Percentiles rank a stretch among this genome's conserved stretches.
phyloP scores from a whole-genome alignment of 2,888 invertebrate genomes.

The Spilosoma lubricipeda region DNA sequence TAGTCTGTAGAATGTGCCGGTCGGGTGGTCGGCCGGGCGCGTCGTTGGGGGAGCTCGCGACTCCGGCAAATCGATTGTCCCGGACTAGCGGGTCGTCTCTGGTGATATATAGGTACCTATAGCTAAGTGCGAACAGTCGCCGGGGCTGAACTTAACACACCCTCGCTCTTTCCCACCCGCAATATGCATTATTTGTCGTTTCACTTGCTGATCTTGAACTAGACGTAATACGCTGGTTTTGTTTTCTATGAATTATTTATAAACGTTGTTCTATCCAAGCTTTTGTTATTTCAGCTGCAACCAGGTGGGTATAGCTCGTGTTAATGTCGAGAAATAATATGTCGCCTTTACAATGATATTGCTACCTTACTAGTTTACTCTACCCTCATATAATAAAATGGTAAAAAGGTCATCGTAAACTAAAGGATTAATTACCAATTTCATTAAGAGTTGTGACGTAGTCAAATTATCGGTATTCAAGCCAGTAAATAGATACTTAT shows the following conservation, averaged over 20 bases:
- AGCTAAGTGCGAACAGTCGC: slow-evolving; percentile 41
- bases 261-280: slow-evolving; percentile 54
- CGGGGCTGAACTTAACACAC: slow-evolving; percentile 55
- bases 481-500: not conserved
- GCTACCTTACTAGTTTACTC: slow-evolving; percentile 24
- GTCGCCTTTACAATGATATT: slow-evolving; percentile 1
- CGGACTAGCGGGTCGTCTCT: slow-evolving; percentile 59
- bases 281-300: slow-evolving; percentile 53
- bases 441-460: not conserved
- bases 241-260: slow-evolving; percentile 70
- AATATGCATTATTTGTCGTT: slow-evolving; percentile 62
- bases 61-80: slow-evolving; percentile 81
- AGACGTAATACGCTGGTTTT: slow-evolving; percentile 54
- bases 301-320: slow-evolving; percentile 35
- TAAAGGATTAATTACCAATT: not conserved
- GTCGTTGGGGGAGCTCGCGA: slow-evolving; percentile 69
- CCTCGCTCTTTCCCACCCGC: slow-evolving; percentile 70
- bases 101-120: slow-evolving; percentile 43
- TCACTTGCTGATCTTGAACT: slow-evolving; percentile 72
- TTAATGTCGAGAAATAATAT: slow-evolving; percentile 24
- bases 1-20: slow-evolving; percentile 60
- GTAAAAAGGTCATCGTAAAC: not conserved
- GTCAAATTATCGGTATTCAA: not conserved
- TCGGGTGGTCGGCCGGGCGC: slow-evolving; percentile 64
- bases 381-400: slow-evolving; percentile 34